Evolutionary conservation across 1,140 invertebrate species (phyloP).

Genomic region (Drosophila kurseongensis): DNA sequence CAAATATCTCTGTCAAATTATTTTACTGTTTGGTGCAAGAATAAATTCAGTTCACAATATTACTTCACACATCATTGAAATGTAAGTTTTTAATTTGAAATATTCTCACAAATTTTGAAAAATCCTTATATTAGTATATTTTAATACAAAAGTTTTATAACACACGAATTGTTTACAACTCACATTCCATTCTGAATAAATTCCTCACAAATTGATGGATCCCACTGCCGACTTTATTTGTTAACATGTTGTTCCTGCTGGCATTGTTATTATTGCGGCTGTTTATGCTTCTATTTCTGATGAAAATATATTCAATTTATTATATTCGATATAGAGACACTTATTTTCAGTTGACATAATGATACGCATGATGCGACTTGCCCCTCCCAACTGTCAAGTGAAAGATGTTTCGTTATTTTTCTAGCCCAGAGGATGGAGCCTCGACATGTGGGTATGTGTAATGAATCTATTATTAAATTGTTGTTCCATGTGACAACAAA

Average conservation of each 20-base stretch:
- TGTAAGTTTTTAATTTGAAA: too few species aligned
- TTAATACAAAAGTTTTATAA: too few species aligned
- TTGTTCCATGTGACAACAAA: conserved; percentile 71
- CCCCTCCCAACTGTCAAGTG: conserved; percentile 39
- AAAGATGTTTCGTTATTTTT: conserved; percentile 60
- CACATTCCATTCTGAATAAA: conserved; percentile 24
- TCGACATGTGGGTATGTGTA: conserved; percentile 51
- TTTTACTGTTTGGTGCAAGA: too few species aligned
- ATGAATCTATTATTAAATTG: conserved; percentile 83
- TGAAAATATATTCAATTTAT: conserved; percentile 83
- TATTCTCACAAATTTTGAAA: too few species aligned
- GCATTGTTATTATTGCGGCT: conserved; percentile 51
- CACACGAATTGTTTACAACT: conserved; percentile 50
- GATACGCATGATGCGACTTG: conserved; percentile 54
- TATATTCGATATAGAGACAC: conserved; percentile 77
- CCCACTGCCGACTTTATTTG: conserved; percentile 42
- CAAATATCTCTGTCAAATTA: too few species aligned
- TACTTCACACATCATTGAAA: too few species aligned
- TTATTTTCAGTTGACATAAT: conserved; percentile 76
- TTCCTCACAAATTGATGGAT: background rate
- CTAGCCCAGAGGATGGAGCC: conserved; percentile 38
- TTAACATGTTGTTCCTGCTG: conserved; percentile 69
- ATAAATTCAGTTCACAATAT: too few species aligned
- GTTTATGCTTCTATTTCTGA: conserved; percentile 73
- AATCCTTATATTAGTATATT: too few species aligned